Percentiles rank a stretch among this genome's conserved stretches.
Evolutionary conservation across 1,140 invertebrate species (phyloP).

Genomic region (Psilanteris sp.): DNA sequence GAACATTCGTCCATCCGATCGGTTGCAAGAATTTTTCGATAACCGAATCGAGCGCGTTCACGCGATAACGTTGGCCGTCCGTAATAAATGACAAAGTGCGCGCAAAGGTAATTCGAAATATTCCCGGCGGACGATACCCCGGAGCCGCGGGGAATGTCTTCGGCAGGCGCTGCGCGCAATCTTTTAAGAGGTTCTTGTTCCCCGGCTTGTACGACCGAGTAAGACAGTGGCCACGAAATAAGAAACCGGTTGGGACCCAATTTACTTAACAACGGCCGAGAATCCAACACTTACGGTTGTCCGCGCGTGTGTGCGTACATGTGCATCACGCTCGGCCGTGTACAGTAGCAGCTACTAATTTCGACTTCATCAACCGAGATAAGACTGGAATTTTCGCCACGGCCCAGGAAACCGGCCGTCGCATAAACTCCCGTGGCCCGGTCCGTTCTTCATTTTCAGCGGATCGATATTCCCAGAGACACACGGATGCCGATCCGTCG

Average conservation of each 20-base stretch:
- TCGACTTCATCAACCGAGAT: constrained; percentile 78
- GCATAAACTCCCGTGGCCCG: constrained; percentile 44
- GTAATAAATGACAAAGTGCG: no score
- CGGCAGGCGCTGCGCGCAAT: constrained; percentile 33
- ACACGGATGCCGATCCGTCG: constrained; percentile 34
- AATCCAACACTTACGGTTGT: constrained; percentile 80
- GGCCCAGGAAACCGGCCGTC: constrained; percentile 65
- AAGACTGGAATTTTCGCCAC: constrained; percentile 76
- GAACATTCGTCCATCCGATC: no score
- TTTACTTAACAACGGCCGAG: constrained; percentile 80
- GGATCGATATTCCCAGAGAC: constrained; percentile 51
- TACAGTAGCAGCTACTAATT: constrained; percentile 79
- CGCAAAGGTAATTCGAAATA: no score
- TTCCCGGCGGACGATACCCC: constrained; percentile 3
- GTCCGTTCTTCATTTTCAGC: constrained; percentile 60
- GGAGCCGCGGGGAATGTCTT: constrained; percentile 32
- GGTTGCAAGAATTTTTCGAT: no score
- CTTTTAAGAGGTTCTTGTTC: constrained; percentile 61
- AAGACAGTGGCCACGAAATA: constrained; percentile 80
- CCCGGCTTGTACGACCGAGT: constrained; percentile 68
- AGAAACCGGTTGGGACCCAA: constrained; percentile 80
- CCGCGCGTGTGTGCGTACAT: constrained; percentile 40
- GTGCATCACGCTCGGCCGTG: constrained; percentile 66
- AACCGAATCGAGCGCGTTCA: no score
- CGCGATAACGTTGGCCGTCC: no score